These are phyloP conservation scores for Crossoptilon crossoptilon DNA, from an alignment of 2,797 vertebrate genomes.

Conservation along the genomic window DNA sequence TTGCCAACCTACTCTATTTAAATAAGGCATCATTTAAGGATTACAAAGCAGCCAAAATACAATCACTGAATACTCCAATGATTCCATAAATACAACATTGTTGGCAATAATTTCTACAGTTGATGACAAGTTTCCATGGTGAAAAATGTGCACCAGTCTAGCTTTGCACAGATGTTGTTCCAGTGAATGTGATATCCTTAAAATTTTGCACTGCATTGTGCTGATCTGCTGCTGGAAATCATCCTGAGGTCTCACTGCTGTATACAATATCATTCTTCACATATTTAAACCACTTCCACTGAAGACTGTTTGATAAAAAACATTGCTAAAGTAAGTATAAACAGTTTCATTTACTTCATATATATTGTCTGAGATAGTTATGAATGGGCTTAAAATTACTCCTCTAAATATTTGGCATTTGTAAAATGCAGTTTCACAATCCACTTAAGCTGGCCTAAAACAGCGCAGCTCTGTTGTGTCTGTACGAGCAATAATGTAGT, in stretches of 20 bases:
- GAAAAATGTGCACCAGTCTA: not conserved
- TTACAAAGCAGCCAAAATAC: not conserved
- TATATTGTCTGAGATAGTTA: not conserved
- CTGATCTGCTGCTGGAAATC: not conserved
- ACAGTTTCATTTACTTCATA: not conserved
- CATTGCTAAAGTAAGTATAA: not conserved
- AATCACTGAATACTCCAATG: not conserved
- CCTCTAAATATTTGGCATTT: not conserved
- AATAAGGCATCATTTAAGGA: not conserved
- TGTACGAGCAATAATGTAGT: not conserved
- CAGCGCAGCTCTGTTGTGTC: not conserved
- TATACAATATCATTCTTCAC: not conserved
- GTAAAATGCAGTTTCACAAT: not conserved
- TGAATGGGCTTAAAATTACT: slow-evolving; percentile 38
- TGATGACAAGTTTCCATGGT: not conserved
- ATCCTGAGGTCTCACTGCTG: not conserved
- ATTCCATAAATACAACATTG: not conserved
- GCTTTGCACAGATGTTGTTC: not conserved
- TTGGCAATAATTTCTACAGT: not conserved
- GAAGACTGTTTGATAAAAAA: not conserved
- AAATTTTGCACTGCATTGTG: not conserved
- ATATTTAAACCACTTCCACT: not conserved
- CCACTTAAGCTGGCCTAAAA: not conserved
- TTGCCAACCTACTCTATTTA: not conserved
- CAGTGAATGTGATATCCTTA: not conserved